These are phyloP conservation scores for Grammatotria lemairii DNA, from an alignment of 2,113 vertebrate genomes.

Conservation along the genomic window DNA sequence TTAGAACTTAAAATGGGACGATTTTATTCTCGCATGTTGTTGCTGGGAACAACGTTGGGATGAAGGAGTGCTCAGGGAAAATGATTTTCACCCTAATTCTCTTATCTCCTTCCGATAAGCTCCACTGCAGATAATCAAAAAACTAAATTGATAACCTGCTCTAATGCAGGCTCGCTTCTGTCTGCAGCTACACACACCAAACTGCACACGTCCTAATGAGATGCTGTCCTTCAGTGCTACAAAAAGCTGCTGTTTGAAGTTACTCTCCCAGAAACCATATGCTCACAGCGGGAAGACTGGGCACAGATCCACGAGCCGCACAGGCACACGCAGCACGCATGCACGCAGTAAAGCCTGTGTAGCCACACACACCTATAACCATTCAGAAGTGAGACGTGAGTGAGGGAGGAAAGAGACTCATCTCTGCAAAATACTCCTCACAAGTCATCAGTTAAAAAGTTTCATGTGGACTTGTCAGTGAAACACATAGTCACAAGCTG, in stretches of 20 bases:
- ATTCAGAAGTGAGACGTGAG: not conserved
- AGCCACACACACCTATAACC: not conserved
- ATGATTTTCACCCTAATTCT: slow-evolving; percentile 12
- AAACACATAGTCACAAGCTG: not conserved
- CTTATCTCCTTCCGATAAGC: slow-evolving; percentile 47
- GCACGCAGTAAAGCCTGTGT: not conserved
- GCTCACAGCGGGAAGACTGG: not conserved
- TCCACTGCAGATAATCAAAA: slow-evolving; percentile 49
- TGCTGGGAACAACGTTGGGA: not conserved
- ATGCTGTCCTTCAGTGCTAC: slow-evolving; percentile 18
- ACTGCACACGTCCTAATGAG: slow-evolving; percentile 25
- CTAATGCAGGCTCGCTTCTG: not conserved
- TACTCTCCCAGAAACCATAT: slow-evolving; percentile 13
- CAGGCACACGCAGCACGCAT: not conserved
- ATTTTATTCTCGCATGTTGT: not conserved
- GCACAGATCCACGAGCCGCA: not conserved
- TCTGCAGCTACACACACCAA: not conserved
- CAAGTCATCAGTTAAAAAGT: not conserved
- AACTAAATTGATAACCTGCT: slow-evolving; percentile 40
- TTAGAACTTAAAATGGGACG: not conserved
- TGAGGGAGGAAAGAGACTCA: not conserved
- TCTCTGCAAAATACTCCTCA: not conserved
- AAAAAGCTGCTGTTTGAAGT: slow-evolving; percentile 34
- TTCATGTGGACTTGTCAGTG: not conserved
- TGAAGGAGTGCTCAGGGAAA: not conserved